These are phyloP conservation scores for Thecophora atra DNA, from an alignment of 2,888 invertebrate genomes.

Conservation along the genomic window DNA sequence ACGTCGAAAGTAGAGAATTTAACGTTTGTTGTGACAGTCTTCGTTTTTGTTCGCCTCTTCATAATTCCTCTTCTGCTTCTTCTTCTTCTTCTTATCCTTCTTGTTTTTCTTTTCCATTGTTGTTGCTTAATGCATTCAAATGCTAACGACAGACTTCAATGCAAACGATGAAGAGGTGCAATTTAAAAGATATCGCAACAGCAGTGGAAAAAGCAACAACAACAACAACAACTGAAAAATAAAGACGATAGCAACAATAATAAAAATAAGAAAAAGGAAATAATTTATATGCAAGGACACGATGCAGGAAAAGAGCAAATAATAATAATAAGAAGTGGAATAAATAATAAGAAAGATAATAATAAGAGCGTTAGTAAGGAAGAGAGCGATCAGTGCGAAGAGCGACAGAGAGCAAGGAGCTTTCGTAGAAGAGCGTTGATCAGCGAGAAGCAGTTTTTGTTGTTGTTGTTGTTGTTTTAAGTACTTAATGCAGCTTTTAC, in stretches of 20 bases:
- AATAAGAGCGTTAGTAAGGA: background rate
- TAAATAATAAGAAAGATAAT: background rate
- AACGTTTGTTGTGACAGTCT: no score
- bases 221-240: background rate
- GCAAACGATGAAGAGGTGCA: conserved; percentile 27
- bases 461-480: conserved; percentile 2
- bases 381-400: background rate
- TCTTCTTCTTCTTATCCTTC: background rate
- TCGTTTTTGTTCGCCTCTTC: no score
- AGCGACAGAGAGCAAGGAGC: no score
- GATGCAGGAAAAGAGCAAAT: background rate
- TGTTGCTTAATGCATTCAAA: conserved; percentile 18
- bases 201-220: background rate
- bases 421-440: no score
- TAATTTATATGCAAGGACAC: background rate
- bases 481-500: background rate
- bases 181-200: conserved; percentile 13
- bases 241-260: background rate
- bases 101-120: background rate
- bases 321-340: background rate
- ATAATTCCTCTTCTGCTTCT: background rate
- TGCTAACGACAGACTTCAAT: conserved; percentile 20
- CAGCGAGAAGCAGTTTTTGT: no score
- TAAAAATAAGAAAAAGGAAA: background rate
- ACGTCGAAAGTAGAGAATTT: background rate